phyloP scores from a whole-genome alignment of 2,888 invertebrate genomes.

The Melangyna quadrimaculata region DNA sequence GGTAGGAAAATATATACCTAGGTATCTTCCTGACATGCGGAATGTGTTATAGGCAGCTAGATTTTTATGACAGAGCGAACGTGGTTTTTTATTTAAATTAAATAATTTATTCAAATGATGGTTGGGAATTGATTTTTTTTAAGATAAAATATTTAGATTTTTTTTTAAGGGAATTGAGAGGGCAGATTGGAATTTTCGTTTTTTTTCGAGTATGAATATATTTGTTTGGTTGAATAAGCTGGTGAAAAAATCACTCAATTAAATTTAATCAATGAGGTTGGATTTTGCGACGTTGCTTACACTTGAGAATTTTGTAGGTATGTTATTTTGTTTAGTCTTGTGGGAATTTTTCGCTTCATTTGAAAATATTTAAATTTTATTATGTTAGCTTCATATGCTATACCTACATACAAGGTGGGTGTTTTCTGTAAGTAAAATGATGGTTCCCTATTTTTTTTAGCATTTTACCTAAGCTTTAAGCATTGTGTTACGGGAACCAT shows the following conservation, averaged over 20 bases:
- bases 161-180: neutral
- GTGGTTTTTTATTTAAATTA: slow-evolving; percentile 11
- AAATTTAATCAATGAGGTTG: slow-evolving; percentile 8
- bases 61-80: slow-evolving; percentile 8
- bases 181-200: neutral
- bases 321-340: neutral
- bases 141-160: slow-evolving; percentile 11
- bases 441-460: too few relatives aligned
- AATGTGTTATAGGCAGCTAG: neutral
- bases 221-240: neutral
- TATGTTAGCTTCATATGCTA: too few relatives aligned
- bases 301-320: neutral
- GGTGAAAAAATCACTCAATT: slow-evolving; percentile 12
- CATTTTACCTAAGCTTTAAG: too few relatives aligned
- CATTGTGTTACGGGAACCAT: too few relatives aligned
- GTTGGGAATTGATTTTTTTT: slow-evolving; percentile 12
- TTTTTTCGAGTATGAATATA: neutral
- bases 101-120: slow-evolving; percentile 40
- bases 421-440: too few relatives aligned
- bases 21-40: neutral
- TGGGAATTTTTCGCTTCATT: neutral
- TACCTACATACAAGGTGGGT: too few relatives aligned
- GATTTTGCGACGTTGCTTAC: neutral
- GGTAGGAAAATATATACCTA: neutral
- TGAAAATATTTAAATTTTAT: too few relatives aligned